Base-by-base conservation (phyloP, 2,888 invertebrate species). In the Agonopterix subpropinquella region DNA sequence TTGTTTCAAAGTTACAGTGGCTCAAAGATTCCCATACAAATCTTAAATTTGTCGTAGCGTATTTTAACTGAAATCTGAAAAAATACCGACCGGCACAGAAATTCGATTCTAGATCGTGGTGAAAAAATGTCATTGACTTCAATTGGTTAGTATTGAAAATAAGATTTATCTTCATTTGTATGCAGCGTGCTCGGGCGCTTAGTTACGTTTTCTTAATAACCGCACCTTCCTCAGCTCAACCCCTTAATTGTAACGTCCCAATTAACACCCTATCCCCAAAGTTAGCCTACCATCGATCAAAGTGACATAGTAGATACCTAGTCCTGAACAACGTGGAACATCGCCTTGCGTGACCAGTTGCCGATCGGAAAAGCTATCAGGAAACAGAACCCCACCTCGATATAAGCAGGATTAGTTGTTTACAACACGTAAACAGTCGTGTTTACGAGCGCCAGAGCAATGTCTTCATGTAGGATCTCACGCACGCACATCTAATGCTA, bases 291-390 rank as follows among this genome's bases (percentile, higher is more conserved):
- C 51, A 51, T 53, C 47, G 47, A 51, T 53, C 49, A 53, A 43
- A 46, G 47, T 51, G 49, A 51, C 45, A 47, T 13, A 47, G 36
- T 36, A 42, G n/a, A 28, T 18, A 13, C 13, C 13, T 13, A n/a
- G 35, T 28, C 28, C 18, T 15, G 47, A 48, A 51, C 28, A 28
- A 28, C 45, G 13, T 11, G 45, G 11, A 28, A 11, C 11, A 15
- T n/a, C 42, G 36, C 42, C 28, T 36, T 10, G 47, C 36, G 61
- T 62, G 63, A 57, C 69, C 60, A 56, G 48, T 60, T 65, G 71
- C 65, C 73, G 73, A 78, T 75, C 64, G 73, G 64, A 62, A 70
- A 58, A 62, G 57, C 71, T 75, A 77, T 75, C 75, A 64, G 55
- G 53, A 56, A 61, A 57, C 64, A 61, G 62, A 67, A 65, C 63